Conservation (phyloP, 2,113 vertebrate genomes). For the Varanus komodoensis region DNA sequence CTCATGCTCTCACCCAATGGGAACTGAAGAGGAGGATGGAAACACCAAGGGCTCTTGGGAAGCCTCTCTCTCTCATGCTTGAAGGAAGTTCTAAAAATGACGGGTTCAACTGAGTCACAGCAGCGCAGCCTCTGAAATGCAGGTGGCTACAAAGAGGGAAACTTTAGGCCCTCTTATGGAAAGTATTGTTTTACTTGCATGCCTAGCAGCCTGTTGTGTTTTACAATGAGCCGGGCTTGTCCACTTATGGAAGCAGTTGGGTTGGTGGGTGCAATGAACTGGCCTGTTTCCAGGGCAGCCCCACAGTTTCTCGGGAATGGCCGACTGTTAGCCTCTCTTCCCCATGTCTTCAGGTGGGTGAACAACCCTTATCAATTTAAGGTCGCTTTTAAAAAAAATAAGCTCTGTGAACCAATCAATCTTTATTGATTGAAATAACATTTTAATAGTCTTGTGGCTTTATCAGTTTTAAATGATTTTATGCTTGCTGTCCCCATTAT, state of each 20-base stretch:
- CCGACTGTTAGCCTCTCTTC: too few species aligned
- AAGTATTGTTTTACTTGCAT: not conserved
- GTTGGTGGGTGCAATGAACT: not conserved
- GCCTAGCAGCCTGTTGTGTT: not conserved
- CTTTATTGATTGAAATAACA: not conserved
- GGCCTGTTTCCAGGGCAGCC: too few species aligned
- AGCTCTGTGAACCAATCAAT: not conserved
- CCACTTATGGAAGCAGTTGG: not conserved
- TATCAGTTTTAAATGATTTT: not conserved
- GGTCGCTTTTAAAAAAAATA: not conserved
- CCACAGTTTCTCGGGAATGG: too few species aligned
- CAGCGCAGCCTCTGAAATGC: not conserved
- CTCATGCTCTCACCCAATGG: too few species aligned
- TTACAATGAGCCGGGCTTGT: not conserved
- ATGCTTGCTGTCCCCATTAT: not conserved
- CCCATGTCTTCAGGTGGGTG: not conserved
- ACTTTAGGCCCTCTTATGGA: not conserved
- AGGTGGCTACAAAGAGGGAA: not conserved
- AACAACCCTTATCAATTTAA: not conserved
- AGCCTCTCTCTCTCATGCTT: not conserved
- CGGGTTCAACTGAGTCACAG: not conserved
- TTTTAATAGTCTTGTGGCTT: too few species aligned
- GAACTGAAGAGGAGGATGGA: not conserved
- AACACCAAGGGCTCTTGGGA: not conserved
- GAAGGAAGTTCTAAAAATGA: not conserved